Conservation (phyloP, 2,113 vertebrate species). For the Probosciger aterrimus region DNA sequence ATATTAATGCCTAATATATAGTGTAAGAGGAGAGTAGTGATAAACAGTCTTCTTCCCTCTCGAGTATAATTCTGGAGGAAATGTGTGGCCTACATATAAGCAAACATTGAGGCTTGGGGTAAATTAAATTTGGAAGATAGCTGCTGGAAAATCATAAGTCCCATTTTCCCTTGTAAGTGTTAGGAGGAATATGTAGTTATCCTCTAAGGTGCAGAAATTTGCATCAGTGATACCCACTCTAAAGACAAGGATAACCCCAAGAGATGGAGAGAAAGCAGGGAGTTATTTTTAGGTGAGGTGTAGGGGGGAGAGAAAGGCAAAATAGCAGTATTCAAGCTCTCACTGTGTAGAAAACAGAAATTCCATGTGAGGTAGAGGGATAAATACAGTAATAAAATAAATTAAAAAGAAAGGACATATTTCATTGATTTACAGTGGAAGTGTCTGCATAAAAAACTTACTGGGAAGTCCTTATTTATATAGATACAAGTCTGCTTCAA, state of each 20-base stretch:
- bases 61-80: constrained; percentile 26
- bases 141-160: constrained; percentile 8
- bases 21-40: constrained; percentile 7
- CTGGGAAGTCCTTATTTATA: not conserved
- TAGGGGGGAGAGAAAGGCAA: not conserved
- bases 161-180: constrained; percentile 33
- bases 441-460: not conserved
- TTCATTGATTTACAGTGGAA: not conserved
- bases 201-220: constrained; percentile 50
- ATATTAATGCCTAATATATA: not conserved
- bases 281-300: constrained; percentile 26
- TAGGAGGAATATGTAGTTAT: constrained; percentile 25
- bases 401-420: not conserved
- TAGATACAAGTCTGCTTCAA: not conserved
- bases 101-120: constrained; percentile 44
- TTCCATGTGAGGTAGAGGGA: not conserved
- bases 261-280: constrained; percentile 8
- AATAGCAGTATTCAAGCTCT: not conserved
- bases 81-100: constrained; percentile 54
- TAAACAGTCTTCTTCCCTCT: constrained; percentile 45
- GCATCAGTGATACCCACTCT: constrained; percentile 36
- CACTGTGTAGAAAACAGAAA: not conserved
- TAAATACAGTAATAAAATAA: not conserved
- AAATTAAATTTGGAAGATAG: constrained; percentile 55
- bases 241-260: constrained; percentile 27